Evolutionary conservation across 1,140 invertebrate genomes (phyloP).

Genomic region (Phymorhynchus buccinoides): DNA sequence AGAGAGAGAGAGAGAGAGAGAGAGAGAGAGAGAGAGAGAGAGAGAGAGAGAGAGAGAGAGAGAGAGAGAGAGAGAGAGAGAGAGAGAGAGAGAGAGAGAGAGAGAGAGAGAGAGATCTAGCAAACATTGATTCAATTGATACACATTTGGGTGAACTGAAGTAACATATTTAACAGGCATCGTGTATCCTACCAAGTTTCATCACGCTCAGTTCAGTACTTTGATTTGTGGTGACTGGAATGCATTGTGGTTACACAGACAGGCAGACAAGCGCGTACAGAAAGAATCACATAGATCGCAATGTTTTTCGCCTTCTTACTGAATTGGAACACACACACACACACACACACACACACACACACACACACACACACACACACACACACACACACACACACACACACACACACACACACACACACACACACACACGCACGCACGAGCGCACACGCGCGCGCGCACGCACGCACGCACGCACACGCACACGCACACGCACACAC

Average conservation of each 20-base stretch:
- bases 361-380: constrained; percentile 30
- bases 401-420: constrained; percentile 12
- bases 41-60: background rate
- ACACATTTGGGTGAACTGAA: background rate
- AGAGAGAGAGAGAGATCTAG: constrained; percentile 21
- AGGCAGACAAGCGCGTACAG: too few species aligned
- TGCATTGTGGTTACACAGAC: too few species aligned
- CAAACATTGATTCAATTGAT: background rate
- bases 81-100: constrained; percentile 11
- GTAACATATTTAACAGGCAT: too few species aligned
- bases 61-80: background rate
- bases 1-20: constrained; percentile 14
- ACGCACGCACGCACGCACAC: background rate
- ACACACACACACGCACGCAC: constrained; percentile 19
- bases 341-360: too few species aligned
- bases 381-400: constrained; percentile 31
- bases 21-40: constrained; percentile 16
- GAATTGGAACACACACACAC: background rate
- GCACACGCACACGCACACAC: constrained; percentile 5
- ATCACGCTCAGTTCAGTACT: too few species aligned
- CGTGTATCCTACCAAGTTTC: too few species aligned
- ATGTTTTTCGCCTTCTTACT: too few species aligned
- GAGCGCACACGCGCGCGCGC: background rate
- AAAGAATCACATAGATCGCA: too few species aligned
- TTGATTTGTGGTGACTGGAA: too few species aligned